Conservation (phyloP, 2,113 vertebrate species). For the Daboia siamensis region DNA sequence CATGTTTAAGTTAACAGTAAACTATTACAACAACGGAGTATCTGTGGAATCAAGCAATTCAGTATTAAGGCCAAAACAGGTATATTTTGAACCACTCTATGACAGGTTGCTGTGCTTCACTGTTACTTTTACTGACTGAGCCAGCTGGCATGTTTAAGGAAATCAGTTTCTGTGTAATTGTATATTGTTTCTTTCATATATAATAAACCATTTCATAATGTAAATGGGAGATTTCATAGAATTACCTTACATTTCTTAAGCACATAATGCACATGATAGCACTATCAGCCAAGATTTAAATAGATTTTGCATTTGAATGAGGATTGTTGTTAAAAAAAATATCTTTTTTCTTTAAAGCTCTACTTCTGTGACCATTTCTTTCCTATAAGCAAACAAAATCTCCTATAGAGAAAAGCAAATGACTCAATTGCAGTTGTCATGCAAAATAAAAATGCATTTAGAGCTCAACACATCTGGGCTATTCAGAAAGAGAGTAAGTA, state of each 20-base stretch:
- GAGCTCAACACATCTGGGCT: neutral
- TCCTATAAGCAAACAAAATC: neutral
- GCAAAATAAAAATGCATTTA: neutral
- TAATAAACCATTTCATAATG: constrained; percentile 20
- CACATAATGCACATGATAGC: constrained; percentile 30
- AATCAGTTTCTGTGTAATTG: constrained; percentile 2
- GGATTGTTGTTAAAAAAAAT: constrained; percentile 25
- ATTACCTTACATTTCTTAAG: constrained; percentile 36
- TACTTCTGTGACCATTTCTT: constrained; percentile 4
- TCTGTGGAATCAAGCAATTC: constrained; percentile 8
- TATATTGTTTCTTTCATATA: constrained; percentile 41
- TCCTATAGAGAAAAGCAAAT: neutral
- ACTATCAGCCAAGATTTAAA: constrained; percentile 38
- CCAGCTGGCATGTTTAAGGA: constrained; percentile 18
- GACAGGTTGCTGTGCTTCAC: neutral
- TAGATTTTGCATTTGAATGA: constrained; percentile 28
- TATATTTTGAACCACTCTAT: constrained; percentile 21
- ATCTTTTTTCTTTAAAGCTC: constrained; percentile 12
- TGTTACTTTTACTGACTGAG: neutral
- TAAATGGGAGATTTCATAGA: constrained; percentile 33
- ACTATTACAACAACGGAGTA: neutral
- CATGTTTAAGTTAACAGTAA: neutral
- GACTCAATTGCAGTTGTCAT: neutral
- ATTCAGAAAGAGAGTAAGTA: neutral
- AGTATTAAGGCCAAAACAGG: rapidly evolving